Percentiles rank a stretch among this genome's conserved stretches.
Evolutionary conservation across 2,113 vertebrate genomes (phyloP).

Genomic region (Elephas maximus): DNA sequence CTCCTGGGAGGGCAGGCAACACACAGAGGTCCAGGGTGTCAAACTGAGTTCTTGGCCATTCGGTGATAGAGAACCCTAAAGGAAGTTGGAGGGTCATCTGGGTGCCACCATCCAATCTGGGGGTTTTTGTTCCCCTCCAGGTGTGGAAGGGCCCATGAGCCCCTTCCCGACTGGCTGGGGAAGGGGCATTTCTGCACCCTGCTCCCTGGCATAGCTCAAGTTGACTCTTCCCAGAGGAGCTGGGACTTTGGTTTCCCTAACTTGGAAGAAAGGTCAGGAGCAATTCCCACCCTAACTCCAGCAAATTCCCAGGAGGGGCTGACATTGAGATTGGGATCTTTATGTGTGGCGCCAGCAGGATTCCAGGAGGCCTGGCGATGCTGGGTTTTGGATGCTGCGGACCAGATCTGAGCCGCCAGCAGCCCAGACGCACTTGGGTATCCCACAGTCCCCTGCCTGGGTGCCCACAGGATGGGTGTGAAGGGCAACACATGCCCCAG

Average conservation of each 20-base stretch:
- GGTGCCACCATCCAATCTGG: fast-evolving
- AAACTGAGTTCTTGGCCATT: neutral
- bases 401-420: neutral
- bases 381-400: neutral
- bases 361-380: neutral
- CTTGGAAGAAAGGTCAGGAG: neutral
- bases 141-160: fast-evolving
- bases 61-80: neutral
- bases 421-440: fast-evolving
- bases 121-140: neutral
- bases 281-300: neutral
- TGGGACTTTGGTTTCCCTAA: neutral
- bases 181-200: fast-evolving
- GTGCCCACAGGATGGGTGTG: neutral
- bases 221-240: neutral
- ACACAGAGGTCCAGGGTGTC: fast-evolving
- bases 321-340: fast-evolving
- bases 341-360: neutral
- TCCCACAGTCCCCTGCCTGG: neutral
- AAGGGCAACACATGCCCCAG: neutral
- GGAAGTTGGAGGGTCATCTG: neutral
- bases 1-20: neutral
- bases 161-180: fast-evolving
- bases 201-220: neutral
- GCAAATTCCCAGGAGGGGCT: neutral